These are phyloP conservation scores for Engraulis encrasicolus DNA, from an alignment of 2,113 vertebrate genomes.

Conservation along the genomic window DNA sequence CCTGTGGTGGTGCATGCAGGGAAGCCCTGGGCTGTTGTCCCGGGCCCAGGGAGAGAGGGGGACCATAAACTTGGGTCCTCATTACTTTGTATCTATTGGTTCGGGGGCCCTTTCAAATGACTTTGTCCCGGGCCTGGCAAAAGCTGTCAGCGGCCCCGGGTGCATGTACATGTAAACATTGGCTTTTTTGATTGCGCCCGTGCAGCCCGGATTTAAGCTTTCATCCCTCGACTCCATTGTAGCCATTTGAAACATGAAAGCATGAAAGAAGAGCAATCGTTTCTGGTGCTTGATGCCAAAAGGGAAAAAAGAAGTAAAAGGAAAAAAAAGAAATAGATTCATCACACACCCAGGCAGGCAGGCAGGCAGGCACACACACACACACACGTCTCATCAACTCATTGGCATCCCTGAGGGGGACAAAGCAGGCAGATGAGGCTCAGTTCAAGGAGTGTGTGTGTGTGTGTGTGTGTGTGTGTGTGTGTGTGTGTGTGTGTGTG, in stretches of 20 bases:
- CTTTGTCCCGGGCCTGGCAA: too few relatives aligned
- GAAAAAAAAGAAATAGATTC: too few relatives aligned
- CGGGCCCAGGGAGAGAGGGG: too few relatives aligned
- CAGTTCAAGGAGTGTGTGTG: neutral
- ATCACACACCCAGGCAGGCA: too few relatives aligned
- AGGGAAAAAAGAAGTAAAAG: neutral
- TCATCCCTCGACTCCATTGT: neutral
- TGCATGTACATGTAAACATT: neutral
- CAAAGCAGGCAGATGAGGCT: neutral
- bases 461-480: too few relatives aligned
- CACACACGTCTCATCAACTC: neutral
- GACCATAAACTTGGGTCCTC: too few relatives aligned
- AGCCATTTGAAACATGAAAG: neutral
- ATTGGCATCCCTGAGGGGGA: neutral
- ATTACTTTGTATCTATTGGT: too few relatives aligned
- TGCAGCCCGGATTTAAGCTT: neutral
- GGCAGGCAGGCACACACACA: too few relatives aligned
- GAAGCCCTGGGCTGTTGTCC: too few relatives aligned
- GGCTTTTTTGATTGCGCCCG: neutral
- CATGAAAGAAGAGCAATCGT: conserved; percentile 10
- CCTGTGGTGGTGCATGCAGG: neutral
- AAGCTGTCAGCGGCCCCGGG: too few relatives aligned
- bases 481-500: too few relatives aligned
- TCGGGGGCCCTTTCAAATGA: too few relatives aligned
- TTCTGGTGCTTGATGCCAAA: neutral